These are phyloP conservation scores for Hydrotaea cyrtoneurina DNA, from an alignment of 2,888 invertebrate species.

Conservation along the genomic window DNA sequence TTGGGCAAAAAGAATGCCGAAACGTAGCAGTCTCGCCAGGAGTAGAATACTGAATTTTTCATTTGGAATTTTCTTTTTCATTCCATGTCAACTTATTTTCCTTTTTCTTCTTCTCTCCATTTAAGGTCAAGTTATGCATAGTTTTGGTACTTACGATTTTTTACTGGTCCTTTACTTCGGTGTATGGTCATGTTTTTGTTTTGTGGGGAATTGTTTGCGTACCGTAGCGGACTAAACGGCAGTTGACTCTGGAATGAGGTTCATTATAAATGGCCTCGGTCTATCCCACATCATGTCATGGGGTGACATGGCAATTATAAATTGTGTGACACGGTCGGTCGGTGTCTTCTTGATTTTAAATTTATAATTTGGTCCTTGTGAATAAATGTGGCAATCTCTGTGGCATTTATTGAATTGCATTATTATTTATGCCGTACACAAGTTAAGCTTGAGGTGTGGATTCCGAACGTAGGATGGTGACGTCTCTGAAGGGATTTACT, in stretches of 20 bases:
- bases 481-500: too few relatives aligned
- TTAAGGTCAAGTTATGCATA: conserved; percentile 30
- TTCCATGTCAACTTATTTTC: background rate
- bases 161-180: background rate
- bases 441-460: too few relatives aligned
- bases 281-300: background rate
- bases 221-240: too few relatives aligned
- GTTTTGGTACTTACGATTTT: background rate
- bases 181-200: background rate
- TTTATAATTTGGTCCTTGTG: too few relatives aligned
- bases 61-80: background rate
- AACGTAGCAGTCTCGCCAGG: background rate
- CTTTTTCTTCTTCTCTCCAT: background rate
- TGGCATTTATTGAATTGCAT: too few relatives aligned
- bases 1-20: background rate
- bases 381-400: too few relatives aligned
- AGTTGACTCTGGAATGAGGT: background rate
- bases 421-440: too few relatives aligned
- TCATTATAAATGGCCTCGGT: background rate
- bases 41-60: conserved; percentile 2
- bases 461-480: too few relatives aligned
- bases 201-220: background rate
- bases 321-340: background rate
- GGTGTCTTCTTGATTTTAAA: too few relatives aligned
- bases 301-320: background rate